phyloP scores from a whole-genome alignment of 2,888 invertebrate species.

The Hydraecia micacea region DNA sequence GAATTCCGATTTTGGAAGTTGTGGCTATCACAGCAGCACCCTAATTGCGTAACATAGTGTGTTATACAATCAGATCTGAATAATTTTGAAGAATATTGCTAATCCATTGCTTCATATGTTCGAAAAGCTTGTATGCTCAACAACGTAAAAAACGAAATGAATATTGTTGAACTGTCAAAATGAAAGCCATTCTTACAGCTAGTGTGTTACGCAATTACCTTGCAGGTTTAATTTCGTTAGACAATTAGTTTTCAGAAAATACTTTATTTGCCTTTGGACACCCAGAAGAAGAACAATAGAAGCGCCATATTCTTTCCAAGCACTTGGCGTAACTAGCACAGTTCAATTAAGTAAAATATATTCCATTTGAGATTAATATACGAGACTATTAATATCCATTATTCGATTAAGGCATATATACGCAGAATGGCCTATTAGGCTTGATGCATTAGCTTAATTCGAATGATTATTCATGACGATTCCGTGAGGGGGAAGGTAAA shows the following conservation, averaged over 20 bases:
- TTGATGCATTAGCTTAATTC: conserved; percentile 70
- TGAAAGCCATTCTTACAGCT: too few species aligned
- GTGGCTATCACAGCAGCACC: neutral
- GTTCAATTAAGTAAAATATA: conserved; percentile 18
- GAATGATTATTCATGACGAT: conserved; percentile 71
- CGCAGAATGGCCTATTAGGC: conserved; percentile 63
- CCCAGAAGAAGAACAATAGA: neutral
- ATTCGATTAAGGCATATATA: conserved; percentile 60
- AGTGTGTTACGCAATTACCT: too few species aligned
- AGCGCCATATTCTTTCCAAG: neutral
- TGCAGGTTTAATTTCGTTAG: too few species aligned
- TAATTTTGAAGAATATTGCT: too few species aligned
- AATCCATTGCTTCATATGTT: too few species aligned
- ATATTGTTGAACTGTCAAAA: too few species aligned
- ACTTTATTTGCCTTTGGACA: neutral
- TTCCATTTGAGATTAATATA: conserved; percentile 53
- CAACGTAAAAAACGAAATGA: neutral
- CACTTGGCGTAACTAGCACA: neutral
- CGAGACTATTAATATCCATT: conserved; percentile 60
- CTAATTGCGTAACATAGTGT: too few species aligned
- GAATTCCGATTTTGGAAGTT: neutral
- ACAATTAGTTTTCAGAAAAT: neutral
- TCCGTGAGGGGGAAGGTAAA: conserved; percentile 36
- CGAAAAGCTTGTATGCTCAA: too few species aligned
- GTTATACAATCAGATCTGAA: too few species aligned